Percentiles rank a stretch among this genome's conserved stretches.
Evolutionary conservation across 30 jellyfish, hydroid and myxozoan species (phyloP).

Genomic region (Morbakka virulenta): DNA sequence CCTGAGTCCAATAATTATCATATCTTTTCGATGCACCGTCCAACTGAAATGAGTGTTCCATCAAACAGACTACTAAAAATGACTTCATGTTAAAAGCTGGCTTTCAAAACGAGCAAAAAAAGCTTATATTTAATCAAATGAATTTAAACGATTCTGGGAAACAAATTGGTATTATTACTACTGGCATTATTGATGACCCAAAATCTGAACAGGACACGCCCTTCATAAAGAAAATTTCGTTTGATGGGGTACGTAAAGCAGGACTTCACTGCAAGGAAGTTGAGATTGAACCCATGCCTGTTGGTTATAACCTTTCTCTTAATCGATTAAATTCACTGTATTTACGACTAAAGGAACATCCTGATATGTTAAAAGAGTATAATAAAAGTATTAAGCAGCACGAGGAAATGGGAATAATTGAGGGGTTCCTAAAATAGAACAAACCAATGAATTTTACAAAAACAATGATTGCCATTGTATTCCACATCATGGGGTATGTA

Average conservation of each 20-base stretch:
- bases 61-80: no score
- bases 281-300: not conserved
- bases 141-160: not conserved
- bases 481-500: constrained; percentile 21
- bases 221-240: not conserved
- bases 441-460: no score
- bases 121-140: no score
- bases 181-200: not conserved
- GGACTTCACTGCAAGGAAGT: constrained; percentile 11
- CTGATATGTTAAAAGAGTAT: not conserved
- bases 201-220: no score
- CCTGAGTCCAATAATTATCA: no score
- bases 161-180: not conserved
- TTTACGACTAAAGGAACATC: constrained; percentile 2
- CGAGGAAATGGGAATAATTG: not conserved
- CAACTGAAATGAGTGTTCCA: no score
- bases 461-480: not conserved
- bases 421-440: constrained; percentile 15
- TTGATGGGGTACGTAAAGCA: constrained; percentile 9
- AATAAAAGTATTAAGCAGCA: constrained; percentile 7
- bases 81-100: no score
- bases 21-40: no score
- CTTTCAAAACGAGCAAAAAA: no score
- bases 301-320: not conserved
- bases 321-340: constrained; percentile 5